Conservation (phyloP, 2,888 invertebrate genomes). For the Tipula confusa region DNA sequence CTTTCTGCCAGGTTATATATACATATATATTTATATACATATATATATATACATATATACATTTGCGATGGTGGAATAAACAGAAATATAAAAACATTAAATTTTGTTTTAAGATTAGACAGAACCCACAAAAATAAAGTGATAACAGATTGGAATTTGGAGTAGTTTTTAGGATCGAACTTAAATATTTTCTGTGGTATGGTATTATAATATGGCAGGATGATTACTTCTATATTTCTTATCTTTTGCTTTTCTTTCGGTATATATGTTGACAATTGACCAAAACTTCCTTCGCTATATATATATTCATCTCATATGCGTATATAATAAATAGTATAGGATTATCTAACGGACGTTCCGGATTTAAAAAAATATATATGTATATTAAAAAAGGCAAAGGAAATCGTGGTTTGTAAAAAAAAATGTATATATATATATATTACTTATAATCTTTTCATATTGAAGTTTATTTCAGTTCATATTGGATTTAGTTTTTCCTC, state of each 20-base stretch:
- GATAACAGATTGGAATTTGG: slow-evolving; percentile 3
- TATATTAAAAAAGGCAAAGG: background rate
- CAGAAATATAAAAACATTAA: background rate
- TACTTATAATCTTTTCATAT: too few species aligned
- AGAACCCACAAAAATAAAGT: background rate
- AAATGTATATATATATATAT: too few species aligned
- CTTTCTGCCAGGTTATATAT: background rate
- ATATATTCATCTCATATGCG: background rate
- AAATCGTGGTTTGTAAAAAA: background rate
- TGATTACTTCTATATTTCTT: background rate
- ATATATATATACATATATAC: background rate
- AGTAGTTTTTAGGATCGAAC: background rate
- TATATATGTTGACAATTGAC: background rate
- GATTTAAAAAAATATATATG: background rate
- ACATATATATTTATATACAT: background rate
- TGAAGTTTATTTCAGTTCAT: too few species aligned
- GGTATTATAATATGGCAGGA: background rate
- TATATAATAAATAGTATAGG: background rate
- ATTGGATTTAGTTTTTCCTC: too few species aligned
- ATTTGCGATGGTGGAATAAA: background rate
- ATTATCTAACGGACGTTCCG: background rate
- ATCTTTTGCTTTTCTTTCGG: background rate
- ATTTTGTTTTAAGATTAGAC: background rate
- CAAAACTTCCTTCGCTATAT: slow-evolving; percentile 1
- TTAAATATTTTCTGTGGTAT: background rate